Percentiles rank a stretch among this genome's conserved stretches.
Evolutionary conservation across 2,888 invertebrate genomes (phyloP).

Genomic region (Endotricha flammealis): DNA sequence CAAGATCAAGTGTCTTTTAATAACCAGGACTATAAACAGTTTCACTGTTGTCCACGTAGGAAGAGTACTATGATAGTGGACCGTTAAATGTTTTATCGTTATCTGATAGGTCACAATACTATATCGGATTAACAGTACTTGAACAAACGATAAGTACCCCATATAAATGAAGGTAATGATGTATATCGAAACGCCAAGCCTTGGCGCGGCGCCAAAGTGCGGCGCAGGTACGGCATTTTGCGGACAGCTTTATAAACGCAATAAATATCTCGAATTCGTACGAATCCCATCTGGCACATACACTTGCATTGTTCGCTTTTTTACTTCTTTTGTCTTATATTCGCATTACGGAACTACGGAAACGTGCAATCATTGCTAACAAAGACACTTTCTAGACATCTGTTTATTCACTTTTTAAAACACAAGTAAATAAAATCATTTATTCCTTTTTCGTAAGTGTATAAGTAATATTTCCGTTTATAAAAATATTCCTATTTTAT

Average conservation of each 20-base stretch:
- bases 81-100: constrained; percentile 22
- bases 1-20: neutral
- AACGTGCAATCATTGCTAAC: too few species aligned
- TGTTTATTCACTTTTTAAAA: too few species aligned
- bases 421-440: too few species aligned
- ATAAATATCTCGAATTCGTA: constrained; percentile 13
- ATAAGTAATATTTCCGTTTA: constrained; percentile 10
- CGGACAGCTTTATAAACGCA: constrained; percentile 20
- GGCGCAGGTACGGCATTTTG: constrained; percentile 33
- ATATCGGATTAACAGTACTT: constrained; percentile 29
- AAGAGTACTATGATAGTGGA: too few species aligned
- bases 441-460: too few species aligned
- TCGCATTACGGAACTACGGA: neutral
- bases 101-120: constrained; percentile 15
- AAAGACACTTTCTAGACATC: too few species aligned
- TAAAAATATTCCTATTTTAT: neutral
- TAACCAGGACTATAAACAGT: too few species aligned
- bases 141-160: constrained; percentile 35
- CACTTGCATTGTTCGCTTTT: constrained; percentile 8
- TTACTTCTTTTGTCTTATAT: neutral
- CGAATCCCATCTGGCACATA: constrained; percentile 6
- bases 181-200: constrained; percentile 52
- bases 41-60: too few species aligned
- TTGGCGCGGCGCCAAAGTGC: constrained; percentile 51
- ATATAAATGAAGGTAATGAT: constrained; percentile 39